Conservation (phyloP, 2,888 invertebrate species). For the Eristalis arbustorum region DNA sequence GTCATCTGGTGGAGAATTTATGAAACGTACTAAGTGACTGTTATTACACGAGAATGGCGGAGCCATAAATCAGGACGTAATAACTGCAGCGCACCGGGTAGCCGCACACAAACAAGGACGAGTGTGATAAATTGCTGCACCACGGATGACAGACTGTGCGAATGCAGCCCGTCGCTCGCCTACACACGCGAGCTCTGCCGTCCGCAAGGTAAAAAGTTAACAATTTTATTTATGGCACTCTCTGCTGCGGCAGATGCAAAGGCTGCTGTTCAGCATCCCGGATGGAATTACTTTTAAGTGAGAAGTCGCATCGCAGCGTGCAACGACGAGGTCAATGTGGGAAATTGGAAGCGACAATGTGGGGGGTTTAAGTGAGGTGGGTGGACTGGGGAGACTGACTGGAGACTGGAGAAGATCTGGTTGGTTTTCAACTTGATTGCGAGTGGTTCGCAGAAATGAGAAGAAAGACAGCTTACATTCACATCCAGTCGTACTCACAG, state of each 20-base stretch:
- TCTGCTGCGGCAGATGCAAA: conserved; percentile 1
- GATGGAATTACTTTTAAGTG: not conserved
- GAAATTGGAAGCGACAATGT: not conserved
- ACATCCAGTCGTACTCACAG: too few species aligned
- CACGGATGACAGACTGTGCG: conserved; percentile 16
- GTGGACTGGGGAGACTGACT: too few species aligned
- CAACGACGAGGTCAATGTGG: not conserved
- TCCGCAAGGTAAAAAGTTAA: conserved; percentile 58
- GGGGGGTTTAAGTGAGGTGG: too few species aligned
- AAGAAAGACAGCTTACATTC: too few species aligned
- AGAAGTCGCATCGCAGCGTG: not conserved
- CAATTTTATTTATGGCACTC: conserved; percentile 64
- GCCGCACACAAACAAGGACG: not conserved
- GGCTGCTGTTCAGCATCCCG: not conserved
- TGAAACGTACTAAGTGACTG: conserved; percentile 64
- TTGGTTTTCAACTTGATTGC: too few species aligned
- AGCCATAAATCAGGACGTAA: conserved; percentile 58
- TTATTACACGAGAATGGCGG: conserved; percentile 62
- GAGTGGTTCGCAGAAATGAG: too few species aligned
- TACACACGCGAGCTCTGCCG: conserved; percentile 8
- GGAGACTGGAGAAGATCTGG: too few species aligned
- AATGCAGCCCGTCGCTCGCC: not conserved
- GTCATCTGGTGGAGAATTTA: conserved; percentile 27
- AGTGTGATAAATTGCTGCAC: conserved; percentile 45
- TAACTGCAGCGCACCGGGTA: conserved; percentile 42